phyloP scores from a whole-genome alignment of 2,797 vertebrate species.

The Taenioides sp. region DNA sequence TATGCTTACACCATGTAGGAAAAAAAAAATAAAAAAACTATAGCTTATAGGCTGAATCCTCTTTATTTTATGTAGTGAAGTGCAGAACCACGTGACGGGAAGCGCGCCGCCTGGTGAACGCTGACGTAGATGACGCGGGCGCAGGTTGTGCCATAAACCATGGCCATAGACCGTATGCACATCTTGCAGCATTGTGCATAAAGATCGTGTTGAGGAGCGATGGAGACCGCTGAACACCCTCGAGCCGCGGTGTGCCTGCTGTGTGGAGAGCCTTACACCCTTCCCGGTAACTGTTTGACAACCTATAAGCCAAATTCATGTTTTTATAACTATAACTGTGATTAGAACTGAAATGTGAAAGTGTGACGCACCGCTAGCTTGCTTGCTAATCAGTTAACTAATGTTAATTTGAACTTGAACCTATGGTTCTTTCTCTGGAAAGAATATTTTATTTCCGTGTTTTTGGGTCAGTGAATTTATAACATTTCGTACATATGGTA shows the following conservation, averaged over 20 bases:
- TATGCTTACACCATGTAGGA: too few species aligned
- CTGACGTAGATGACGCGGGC: background rate
- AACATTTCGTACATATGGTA: too few species aligned
- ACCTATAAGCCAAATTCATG: background rate
- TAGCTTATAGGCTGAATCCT: too few species aligned
- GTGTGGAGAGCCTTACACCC: slow-evolving; percentile 58
- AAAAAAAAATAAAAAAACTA: too few species aligned
- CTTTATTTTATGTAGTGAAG: too few species aligned
- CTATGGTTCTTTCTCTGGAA: too few species aligned
- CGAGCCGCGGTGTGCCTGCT: slow-evolving; percentile 35
- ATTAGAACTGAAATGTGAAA: too few species aligned
- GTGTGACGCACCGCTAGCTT: background rate
- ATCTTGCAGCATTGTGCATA: background rate
- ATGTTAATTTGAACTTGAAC: background rate
- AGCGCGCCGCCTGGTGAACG: background rate
- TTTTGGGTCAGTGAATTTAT: too few species aligned
- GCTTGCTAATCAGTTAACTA: background rate
- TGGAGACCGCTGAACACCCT: slow-evolving; percentile 15
- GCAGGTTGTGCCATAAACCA: too few species aligned
- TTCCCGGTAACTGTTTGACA: slow-evolving; percentile 51
- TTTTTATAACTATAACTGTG: too few species aligned
- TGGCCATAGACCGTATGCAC: too few species aligned
- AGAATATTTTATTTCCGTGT: too few species aligned
- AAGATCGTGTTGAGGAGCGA: background rate
- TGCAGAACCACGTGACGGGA: background rate